Conservation (phyloP, 2,888 invertebrate genomes). For the Stenichneumon culpator region DNA sequence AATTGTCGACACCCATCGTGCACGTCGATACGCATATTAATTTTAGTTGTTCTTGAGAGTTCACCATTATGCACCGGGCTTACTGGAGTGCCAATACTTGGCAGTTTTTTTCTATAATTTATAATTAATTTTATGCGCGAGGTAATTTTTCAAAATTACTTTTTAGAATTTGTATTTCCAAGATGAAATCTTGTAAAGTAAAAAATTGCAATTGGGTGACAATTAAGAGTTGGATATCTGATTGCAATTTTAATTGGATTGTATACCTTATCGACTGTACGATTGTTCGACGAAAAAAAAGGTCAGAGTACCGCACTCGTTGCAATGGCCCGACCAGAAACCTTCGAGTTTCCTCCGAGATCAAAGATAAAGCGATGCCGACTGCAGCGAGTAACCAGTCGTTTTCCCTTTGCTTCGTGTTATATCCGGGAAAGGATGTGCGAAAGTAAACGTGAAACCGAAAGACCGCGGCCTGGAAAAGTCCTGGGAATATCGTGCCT, state of each 20-base stretch:
- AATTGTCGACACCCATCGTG: too few species aligned
- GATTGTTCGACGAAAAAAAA: not conserved
- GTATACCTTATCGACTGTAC: not conserved
- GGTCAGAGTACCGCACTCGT: not conserved
- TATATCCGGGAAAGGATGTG: conserved; percentile 40
- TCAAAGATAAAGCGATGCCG: conserved; percentile 32
- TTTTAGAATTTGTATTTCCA: too few species aligned
- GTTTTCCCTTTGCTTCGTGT: not conserved
- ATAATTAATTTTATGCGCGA: not conserved
- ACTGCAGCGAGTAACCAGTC: not conserved
- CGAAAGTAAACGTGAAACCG: conserved; percentile 37
- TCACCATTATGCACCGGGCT: too few species aligned
- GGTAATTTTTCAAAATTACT: too few species aligned
- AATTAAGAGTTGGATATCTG: not conserved
- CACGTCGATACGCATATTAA: too few species aligned
- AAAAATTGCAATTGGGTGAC: not conserved
- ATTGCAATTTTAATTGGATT: not conserved
- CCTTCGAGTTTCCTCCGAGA: not conserved
- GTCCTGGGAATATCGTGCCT: conserved; percentile 18
- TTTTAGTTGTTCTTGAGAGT: too few species aligned
- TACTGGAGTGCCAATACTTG: too few species aligned
- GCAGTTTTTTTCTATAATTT: conserved; percentile 8
- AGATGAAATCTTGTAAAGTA: too few species aligned
- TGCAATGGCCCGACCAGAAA: conserved; percentile 31
- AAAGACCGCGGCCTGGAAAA: conserved; percentile 23